phyloP scores from a whole-genome alignment of 2,113 vertebrate species.

The Genyomyrus donnyi region DNA sequence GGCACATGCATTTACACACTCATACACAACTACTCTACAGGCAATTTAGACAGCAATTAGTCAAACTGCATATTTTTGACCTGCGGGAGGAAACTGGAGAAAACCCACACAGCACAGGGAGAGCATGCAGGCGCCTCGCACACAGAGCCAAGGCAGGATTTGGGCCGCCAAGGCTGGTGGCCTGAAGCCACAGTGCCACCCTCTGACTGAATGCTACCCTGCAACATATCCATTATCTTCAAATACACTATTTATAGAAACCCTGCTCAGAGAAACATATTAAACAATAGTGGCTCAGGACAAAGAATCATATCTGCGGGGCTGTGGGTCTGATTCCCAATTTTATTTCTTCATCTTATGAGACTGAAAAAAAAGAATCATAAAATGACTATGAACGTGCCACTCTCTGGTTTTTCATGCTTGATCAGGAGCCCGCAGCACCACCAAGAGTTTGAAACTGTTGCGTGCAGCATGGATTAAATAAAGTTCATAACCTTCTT shows the following conservation, averaged over 20 bases:
- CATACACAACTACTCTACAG: not conserved
- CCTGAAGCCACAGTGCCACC: not conserved
- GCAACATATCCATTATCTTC: not conserved
- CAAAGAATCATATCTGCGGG: not conserved
- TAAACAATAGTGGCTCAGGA: not conserved
- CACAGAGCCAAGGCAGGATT: not conserved
- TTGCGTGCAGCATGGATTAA: not conserved
- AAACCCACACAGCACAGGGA: not conserved
- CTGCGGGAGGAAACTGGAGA: not conserved
- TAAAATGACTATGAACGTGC: not conserved
- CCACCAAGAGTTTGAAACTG: not conserved
- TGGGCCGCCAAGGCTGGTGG: not conserved
- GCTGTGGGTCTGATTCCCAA: not conserved
- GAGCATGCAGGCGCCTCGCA: not conserved
- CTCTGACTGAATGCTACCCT: not conserved
- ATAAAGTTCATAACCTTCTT: not conserved
- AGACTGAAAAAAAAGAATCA: not conserved
- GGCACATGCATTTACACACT: not conserved
- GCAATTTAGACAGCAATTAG: not conserved
- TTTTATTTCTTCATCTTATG: not conserved
- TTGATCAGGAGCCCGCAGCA: not conserved
- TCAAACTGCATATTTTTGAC: not conserved
- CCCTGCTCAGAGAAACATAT: not conserved
- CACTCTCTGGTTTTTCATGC: not conserved
- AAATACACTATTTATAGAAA: not conserved